These are phyloP conservation scores for Neoarius graeffei DNA, from an alignment of 2,113 vertebrate species.

Conservation along the genomic window DNA sequence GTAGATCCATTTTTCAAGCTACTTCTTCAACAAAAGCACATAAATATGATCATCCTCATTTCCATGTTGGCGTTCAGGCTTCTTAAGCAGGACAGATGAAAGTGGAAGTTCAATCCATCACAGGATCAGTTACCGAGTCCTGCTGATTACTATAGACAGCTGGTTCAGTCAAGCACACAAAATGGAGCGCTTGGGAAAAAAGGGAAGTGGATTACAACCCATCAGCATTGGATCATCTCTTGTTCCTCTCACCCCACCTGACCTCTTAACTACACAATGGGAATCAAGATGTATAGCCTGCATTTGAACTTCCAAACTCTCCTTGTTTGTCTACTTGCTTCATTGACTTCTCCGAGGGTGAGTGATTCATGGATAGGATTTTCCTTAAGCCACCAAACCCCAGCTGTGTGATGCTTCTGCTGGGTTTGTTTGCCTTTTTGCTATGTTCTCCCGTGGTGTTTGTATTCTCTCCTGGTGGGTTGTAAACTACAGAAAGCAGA, in stretches of 20 bases:
- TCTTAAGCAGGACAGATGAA: conserved; percentile 43
- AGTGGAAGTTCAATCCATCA: conserved; percentile 54
- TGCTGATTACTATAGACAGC: conserved; percentile 43
- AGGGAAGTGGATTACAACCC: conserved; percentile 43
- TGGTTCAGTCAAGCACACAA: conserved; percentile 47
- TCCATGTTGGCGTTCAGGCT: conserved; percentile 43
- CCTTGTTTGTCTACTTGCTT: conserved; percentile 35
- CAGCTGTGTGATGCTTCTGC: conserved; percentile 52
- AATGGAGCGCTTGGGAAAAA: conserved; percentile 35
- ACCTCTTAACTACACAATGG: conserved; percentile 32
- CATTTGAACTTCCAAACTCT: conserved; percentile 44
- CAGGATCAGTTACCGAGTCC: conserved; percentile 49
- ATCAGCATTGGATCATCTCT: conserved; percentile 33
- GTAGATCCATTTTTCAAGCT: conserved; percentile 46
- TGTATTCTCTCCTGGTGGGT: conserved; percentile 34
- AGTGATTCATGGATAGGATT: conserved; percentile 18
- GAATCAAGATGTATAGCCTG: conserved; percentile 32
- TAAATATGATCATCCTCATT: conserved; percentile 47
- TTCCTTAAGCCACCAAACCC: conserved; percentile 33
- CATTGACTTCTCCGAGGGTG: conserved; percentile 19
- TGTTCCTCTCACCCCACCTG: conserved; percentile 10
- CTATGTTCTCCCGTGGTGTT: conserved; percentile 16
- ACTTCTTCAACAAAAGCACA: conserved; percentile 33
- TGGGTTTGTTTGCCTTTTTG: conserved; percentile 52
- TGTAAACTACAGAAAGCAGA: conserved; percentile 48